Conservation (phyloP, 2,888 invertebrate genomes). For the Helleia helle region DNA sequence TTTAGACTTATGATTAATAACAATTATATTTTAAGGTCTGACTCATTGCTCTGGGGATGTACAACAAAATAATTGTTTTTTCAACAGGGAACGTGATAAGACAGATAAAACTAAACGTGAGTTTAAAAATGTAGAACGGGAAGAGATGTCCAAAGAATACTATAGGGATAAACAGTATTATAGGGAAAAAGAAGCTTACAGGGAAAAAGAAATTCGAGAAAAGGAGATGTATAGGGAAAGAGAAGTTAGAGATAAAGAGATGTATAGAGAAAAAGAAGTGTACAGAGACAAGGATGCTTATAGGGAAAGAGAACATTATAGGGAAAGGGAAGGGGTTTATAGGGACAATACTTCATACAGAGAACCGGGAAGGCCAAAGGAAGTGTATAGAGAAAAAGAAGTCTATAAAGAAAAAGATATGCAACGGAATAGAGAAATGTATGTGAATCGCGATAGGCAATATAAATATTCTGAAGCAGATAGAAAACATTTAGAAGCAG, state of each 20-base stretch:
- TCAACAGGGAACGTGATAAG: conserved; percentile 63
- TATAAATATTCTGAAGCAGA: conserved; percentile 53
- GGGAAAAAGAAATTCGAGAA: conserved; percentile 34
- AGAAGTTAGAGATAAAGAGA: conserved; percentile 49
- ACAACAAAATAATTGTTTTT: conserved; percentile 44
- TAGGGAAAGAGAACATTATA: conserved; percentile 56
- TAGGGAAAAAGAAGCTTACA: conserved; percentile 46
- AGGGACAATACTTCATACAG: conserved; percentile 43
- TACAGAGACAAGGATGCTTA: conserved; percentile 57
- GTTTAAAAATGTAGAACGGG: conserved; percentile 51
- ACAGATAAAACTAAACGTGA: conserved; percentile 58
- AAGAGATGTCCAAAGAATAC: conserved; percentile 61
- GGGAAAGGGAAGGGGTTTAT: conserved; percentile 46
- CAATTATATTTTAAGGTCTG: conserved; percentile 42
- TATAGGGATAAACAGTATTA: conserved; percentile 64
- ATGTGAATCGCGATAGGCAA: conserved; percentile 47
- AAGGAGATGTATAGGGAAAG: conserved; percentile 50
- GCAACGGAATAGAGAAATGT: conserved; percentile 43
- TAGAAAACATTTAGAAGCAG: conserved; percentile 47
- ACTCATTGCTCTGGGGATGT: conserved; percentile 39
- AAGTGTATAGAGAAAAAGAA: conserved; percentile 47
- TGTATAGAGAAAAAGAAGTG: conserved; percentile 43
- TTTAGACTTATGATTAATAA: conserved; percentile 24
- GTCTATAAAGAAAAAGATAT: conserved; percentile 45
- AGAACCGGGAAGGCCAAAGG: conserved; percentile 39